Evolutionary conservation across 2,888 invertebrate genomes (phyloP).

Genomic region (Syrista parreyssii): DNA sequence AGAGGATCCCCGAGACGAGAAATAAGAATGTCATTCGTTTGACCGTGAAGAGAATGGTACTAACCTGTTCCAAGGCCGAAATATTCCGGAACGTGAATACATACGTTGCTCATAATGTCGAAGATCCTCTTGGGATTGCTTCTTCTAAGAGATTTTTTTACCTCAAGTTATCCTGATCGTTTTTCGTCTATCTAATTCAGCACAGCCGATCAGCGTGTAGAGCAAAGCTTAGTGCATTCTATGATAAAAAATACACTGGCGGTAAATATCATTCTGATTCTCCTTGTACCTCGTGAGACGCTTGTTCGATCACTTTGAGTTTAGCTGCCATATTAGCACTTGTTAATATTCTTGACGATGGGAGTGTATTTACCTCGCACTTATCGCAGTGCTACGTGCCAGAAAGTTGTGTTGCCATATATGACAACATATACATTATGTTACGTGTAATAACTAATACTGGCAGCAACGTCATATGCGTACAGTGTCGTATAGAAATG

Average conservation of each 20-base stretch:
- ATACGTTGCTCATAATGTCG: background rate
- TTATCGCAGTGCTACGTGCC: background rate
- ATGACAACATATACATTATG: background rate
- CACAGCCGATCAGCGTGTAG: background rate
- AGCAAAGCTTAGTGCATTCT: background rate
- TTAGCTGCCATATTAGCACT: background rate
- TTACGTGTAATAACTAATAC: background rate
- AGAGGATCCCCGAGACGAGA: background rate
- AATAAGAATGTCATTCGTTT: constrained; percentile 12
- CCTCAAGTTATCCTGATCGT: background rate
- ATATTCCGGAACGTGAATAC: constrained; percentile 1
- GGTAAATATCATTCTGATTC: background rate
- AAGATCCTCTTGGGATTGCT: background rate
- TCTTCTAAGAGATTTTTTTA: background rate
- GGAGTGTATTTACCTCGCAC: constrained; percentile 5
- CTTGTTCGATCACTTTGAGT: background rate
- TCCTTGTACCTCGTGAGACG: background rate
- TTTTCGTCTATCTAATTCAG: too few relatives aligned
- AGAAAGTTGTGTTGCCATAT: background rate
- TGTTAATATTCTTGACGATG: background rate
- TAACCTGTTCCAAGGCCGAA: constrained; percentile 22
- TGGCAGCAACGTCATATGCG: background rate
- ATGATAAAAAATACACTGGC: too few relatives aligned
- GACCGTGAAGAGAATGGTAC: constrained; percentile 18
- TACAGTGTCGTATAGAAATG: background rate